Percentiles rank a stretch among this genome's conserved stretches.
Conservation (phyloP, 2,888 invertebrate species). For the Callyntrura sp. region DNA sequence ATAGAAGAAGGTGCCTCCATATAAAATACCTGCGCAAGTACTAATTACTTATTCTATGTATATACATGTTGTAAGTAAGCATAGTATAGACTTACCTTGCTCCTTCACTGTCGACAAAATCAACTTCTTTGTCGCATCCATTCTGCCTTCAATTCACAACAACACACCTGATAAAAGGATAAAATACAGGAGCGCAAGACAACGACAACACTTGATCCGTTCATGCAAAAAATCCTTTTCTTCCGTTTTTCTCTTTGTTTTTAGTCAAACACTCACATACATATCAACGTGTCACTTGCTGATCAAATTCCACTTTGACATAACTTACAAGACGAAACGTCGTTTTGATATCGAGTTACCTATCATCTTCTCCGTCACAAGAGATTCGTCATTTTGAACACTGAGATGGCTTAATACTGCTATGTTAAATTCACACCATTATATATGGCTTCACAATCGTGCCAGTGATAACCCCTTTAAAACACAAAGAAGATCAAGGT, state of each 20-base stretch:
- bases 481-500: too few species aligned
- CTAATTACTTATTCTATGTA: not conserved
- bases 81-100: slow-evolving; percentile 58
- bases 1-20: not conserved
- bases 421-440: too few species aligned
- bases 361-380: too few species aligned
- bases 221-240: slow-evolving; percentile 10
- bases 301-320: not conserved
- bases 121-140: slow-evolving; percentile 51
- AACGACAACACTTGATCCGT: not conserved
- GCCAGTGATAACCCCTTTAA: too few species aligned
- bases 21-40: not conserved
- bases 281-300: not conserved
- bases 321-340: too few species aligned
- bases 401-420: too few species aligned
- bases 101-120: slow-evolving; percentile 66
- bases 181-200: not conserved
- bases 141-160: not conserved
- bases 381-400: too few species aligned
- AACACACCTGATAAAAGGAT: not conserved
- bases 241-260: not conserved
- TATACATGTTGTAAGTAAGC: too few species aligned
- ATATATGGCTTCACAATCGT: too few species aligned
- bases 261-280: not conserved
- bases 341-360: too few species aligned